Base-by-base conservation (phyloP, 92 coral and sea anemone genomes). In the Montipora capitata region DNA sequence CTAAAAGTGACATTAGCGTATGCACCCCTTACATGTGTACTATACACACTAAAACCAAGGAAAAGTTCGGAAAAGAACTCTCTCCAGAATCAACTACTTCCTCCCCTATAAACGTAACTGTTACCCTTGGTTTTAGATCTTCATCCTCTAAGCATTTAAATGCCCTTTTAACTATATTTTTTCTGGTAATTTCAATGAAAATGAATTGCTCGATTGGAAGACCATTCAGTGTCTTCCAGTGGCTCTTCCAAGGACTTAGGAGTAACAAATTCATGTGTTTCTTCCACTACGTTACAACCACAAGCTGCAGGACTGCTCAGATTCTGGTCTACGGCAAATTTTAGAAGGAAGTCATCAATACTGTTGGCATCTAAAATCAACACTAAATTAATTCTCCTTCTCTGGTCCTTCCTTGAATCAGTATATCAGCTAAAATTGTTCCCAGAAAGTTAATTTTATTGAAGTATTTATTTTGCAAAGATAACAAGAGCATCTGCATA, bases 61-160 rank as follows among this genome's bases (percentile, higher is more conserved):
- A 90, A 90, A 43, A 66, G 48, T n/a, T 62, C 88, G 8, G 77
- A 66, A 77, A 90, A 90, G 62, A 64, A 85, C 41, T 90, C 80
- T 74, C 93, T 49, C 85, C 93, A 15, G 84, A 69, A 70, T 89
- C 92, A 76, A 89, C 80, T 75, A 85, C 89, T n/a, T 83, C 88
- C 51, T 89, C 93, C 85, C 93, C 93, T 9, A 89, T 75, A 64
- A 83, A 83, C 83, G 76, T 77, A 68, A 89, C 89, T 69, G 69
- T 72, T n/a, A 83, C 76, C 59, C 79, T 76, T 76, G 66, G 49
- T 65, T 83, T 70, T 12, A 63, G 35, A 57, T 63, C 68, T 66
- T 66, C 71, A 20, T 66, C 87, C 56, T 76, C 85, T 39, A 79
- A 72, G 62, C 58, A 74, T 57, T 87, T 85, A 56, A 87, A 79